phyloP scores from a whole-genome alignment of 2,113 vertebrate genomes.

The Rhinichthys klamathensis region DNA sequence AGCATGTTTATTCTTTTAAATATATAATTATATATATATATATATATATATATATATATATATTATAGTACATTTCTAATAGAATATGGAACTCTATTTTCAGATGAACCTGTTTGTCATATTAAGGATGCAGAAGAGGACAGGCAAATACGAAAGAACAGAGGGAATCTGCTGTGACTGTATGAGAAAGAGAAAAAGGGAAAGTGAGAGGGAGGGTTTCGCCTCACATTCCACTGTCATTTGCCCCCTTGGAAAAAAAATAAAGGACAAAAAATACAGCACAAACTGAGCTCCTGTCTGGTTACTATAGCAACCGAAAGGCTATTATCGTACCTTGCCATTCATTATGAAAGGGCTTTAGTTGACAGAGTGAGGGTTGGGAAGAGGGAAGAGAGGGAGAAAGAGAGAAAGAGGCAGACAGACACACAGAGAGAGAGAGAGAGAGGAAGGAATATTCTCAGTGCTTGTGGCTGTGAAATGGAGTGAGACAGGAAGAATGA shows the following conservation, averaged over 20 bases:
- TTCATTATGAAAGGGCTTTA: slow-evolving; percentile 97
- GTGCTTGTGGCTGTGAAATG: slow-evolving; percentile 16
- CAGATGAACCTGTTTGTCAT: neutral
- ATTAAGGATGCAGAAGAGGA: neutral
- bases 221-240: slow-evolving; percentile 90
- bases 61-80: no score
- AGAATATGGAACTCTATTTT: neutral
- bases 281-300: slow-evolving; percentile 91
- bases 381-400: slow-evolving; percentile 43
- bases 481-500: slow-evolving; percentile 19
- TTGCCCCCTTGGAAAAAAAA: slow-evolving; percentile 76
- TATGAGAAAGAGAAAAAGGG: slow-evolving; percentile 43
- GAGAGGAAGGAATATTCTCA: slow-evolving; percentile 15
- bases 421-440: neutral
- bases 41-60: no score
- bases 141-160: slow-evolving; percentile 11
- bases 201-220: slow-evolving; percentile 58
- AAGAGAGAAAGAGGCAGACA: neutral
- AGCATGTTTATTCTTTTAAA: no score
- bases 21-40: no score
- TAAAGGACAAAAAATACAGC: slow-evolving; percentile 73
- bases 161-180: slow-evolving; percentile 33
- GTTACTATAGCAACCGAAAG: slow-evolving; percentile 93
- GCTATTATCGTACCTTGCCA: slow-evolving; percentile 98
- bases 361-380: slow-evolving; percentile 82